Evolutionary conservation across 2,797 vertebrate species (phyloP).

Genomic region (Pseudotriccus pelzelni): DNA sequence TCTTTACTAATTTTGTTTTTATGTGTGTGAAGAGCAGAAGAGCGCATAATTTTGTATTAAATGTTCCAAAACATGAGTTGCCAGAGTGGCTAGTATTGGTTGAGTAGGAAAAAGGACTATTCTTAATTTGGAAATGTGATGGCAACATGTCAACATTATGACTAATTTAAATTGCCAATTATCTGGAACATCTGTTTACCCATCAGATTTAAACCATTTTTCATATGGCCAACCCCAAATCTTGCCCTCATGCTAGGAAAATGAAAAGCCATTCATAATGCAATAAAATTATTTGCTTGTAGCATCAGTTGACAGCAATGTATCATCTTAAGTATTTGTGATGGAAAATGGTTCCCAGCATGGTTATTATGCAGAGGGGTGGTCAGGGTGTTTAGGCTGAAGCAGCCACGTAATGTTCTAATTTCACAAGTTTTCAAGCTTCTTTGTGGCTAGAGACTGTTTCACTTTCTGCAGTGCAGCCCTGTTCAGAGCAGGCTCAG

Average conservation of each 20-base stretch:
- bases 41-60: neutral
- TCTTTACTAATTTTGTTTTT: neutral
- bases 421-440: neutral
- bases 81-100: neutral
- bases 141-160: neutral
- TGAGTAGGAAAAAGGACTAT: neutral
- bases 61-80: neutral
- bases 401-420: neutral
- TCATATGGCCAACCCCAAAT: neutral
- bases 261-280: neutral
- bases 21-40: neutral
- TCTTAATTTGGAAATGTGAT: slow-evolving; percentile 4
- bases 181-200: neutral
- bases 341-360: neutral
- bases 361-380: neutral
- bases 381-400: neutral
- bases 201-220: neutral
- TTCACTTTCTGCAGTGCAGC: neutral
- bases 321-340: neutral
- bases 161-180: slow-evolving; percentile 17
- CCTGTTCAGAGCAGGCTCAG: neutral
- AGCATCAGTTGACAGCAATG: neutral
- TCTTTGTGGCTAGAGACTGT: neutral
- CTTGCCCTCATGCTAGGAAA: neutral
- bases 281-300: neutral